Evolutionary conservation across 2,888 invertebrate species (phyloP).

Genomic region (Anthrax anthrax): DNA sequence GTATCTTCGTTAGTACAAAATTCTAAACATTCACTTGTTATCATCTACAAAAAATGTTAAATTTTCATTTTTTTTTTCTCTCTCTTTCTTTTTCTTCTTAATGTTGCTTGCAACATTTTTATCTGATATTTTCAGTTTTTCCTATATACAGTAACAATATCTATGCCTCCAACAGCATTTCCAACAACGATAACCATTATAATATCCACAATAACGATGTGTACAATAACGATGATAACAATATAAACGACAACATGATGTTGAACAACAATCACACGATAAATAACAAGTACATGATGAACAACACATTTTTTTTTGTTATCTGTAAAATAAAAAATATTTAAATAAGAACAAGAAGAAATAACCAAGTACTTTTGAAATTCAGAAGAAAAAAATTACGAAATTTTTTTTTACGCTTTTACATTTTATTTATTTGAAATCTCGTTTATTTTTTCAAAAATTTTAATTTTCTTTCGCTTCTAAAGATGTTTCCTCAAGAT

Average conservation of each 20-base stretch:
- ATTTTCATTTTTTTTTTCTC: too few relatives aligned
- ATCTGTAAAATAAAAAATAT: not conserved
- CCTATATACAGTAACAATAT: slow-evolving; percentile 1
- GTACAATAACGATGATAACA: slow-evolving; percentile 4
- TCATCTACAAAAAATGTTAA: too few relatives aligned
- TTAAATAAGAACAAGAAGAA: not conserved
- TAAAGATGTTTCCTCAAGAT: too few relatives aligned
- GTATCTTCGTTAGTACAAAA: too few relatives aligned
- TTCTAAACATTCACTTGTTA: too few relatives aligned
- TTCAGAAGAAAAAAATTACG: not conserved
- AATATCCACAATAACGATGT: not conserved
- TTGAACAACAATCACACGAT: not conserved
- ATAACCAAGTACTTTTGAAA: not conserved
- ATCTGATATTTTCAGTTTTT: not conserved
- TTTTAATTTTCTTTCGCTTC: too few relatives aligned
- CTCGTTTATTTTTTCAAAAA: too few relatives aligned
- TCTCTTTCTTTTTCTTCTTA: not conserved
- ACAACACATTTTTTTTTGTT: slow-evolving; percentile 1
- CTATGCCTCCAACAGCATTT: slow-evolving; percentile 2
- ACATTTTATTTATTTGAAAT: too few relatives aligned
- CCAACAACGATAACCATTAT: slow-evolving; percentile 1
- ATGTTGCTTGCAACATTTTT: not conserved
- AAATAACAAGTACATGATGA: slow-evolving; percentile 3
- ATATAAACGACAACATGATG: not conserved
- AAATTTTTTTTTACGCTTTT: too few relatives aligned